Evolutionary conservation across 92 coral and sea anemone genomes (phyloP), one percentile per base, ranked within the genome.

Genomic region (Phenganax subtilis): DNA sequence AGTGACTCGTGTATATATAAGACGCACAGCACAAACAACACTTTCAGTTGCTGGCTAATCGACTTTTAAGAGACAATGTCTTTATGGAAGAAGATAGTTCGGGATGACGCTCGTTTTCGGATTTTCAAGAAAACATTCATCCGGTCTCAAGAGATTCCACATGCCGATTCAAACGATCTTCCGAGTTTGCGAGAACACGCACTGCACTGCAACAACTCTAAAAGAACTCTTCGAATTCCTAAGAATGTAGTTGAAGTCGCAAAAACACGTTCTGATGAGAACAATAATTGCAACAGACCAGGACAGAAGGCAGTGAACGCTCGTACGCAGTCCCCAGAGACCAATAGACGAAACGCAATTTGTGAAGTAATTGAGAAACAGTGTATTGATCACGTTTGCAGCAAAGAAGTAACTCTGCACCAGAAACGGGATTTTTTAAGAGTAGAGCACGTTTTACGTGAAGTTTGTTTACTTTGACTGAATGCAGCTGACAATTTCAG

Each of bases 291-390:
- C 29, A 47, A 20, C 60, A 6, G 15, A 2, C 20, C 28, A 1
- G 11, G 29, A 10, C 28, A 31, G 54, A 73, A 73, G 44, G 29
- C 62, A 53, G 66, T 75, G 27, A 29, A 76, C 69, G 47, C 47
- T 30, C 60, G 67, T 3, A 9, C 56, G 29, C 69, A 76, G 15
- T 75, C 80, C 12, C 44, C 55, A 8, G 81, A 59, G 55, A 27
- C 9, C 71, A 59, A 9, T n/a, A 76, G 81, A 76, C 58, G 81
- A 59, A 76, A 76, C 56, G 81, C 81, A 9, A 76, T 76, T 55
- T 76, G 81, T 17, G 81, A 76, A 76, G 70, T 60, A 11, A 57
- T 76, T 12, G 81, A 76, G 47, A 60, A 76, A 12, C 69, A 76
- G 55, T 76, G 64, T 59, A 64, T 76, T 10, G 81, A 57, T 51